These are phyloP conservation scores for Coelopa frigida DNA, from an alignment of 1,140 invertebrate species.

Conservation along the genomic window DNA sequence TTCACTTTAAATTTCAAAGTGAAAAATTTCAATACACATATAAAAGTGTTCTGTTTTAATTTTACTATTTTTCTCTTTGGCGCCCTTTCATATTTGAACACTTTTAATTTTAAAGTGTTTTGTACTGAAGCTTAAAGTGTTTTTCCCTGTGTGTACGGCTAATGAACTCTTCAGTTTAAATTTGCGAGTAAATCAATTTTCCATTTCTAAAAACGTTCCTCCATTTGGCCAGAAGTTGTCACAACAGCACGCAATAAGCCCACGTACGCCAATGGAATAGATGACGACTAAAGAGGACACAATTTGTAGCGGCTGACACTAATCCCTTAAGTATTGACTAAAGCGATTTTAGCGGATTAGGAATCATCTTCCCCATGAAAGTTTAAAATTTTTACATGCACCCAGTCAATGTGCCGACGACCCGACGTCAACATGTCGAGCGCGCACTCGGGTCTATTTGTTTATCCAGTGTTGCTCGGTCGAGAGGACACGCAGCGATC, in stretches of 20 bases:
- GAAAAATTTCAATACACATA: too few species aligned
- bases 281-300: slow-evolving; percentile 5
- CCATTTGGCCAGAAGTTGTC: too few species aligned
- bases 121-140: background rate
- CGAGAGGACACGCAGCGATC: slow-evolving; percentile 40
- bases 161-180: slow-evolving; percentile 10
- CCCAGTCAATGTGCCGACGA: slow-evolving; percentile 11
- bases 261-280: too few species aligned
- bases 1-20: too few species aligned
- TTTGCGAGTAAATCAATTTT: slow-evolving; percentile 4
- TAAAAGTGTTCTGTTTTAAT: too few species aligned
- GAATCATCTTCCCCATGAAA: slow-evolving; percentile 30
- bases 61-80: too few species aligned
- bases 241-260: too few species aligned
- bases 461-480: slow-evolving; percentile 45
- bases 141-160: slow-evolving; percentile 5
- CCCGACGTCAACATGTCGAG: slow-evolving; percentile 28
- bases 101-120: background rate
- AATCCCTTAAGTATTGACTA: slow-evolving; percentile 45
- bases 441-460: slow-evolving; percentile 40
- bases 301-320: slow-evolving; percentile 25
- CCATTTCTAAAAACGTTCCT: slow-evolving; percentile 1
- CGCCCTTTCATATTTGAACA: too few species aligned
- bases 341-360: slow-evolving; percentile 43
- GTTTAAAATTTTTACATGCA: slow-evolving; percentile 31